Percentiles rank a stretch among this genome's conserved stretches.
Conservation (phyloP, 1,140 invertebrate species). For the Apolygus lucorum region DNA sequence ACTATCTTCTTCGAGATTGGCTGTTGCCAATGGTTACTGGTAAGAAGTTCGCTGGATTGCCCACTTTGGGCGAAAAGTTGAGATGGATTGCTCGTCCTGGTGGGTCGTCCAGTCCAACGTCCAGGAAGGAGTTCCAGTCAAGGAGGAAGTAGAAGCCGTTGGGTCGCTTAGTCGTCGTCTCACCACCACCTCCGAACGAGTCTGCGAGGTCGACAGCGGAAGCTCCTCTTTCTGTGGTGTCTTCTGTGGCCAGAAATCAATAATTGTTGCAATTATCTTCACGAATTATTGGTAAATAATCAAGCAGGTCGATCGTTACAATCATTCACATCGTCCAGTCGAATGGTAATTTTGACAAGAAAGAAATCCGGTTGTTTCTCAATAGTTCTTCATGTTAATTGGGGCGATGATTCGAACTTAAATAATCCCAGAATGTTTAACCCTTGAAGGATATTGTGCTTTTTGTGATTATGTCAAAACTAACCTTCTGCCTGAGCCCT, state of each 20-base stretch:
- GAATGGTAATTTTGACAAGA: no score
- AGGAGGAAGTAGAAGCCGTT: constrained; percentile 73
- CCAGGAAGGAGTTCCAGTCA: constrained; percentile 75
- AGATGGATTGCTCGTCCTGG: constrained; percentile 59
- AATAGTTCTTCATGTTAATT: no score
- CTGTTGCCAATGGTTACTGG: constrained; percentile 47
- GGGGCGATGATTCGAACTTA: no score
- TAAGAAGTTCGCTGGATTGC: constrained; percentile 64
- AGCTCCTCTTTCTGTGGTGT: constrained; percentile 31
- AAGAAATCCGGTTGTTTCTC: no score
- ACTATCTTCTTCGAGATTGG: neutral
- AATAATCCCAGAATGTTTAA: no score
- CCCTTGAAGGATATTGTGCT: no score
- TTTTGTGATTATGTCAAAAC: no score
- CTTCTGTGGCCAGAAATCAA: constrained; percentile 8
- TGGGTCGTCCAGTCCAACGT: constrained; percentile 66
- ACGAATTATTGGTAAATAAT: no score
- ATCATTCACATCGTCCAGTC: no score
- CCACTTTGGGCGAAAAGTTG: constrained; percentile 65
- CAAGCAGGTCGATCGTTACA: no score
- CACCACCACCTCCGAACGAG: constrained; percentile 58
- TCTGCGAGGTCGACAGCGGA: constrained; percentile 59
- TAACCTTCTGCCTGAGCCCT: no score
- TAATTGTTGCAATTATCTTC: no score
- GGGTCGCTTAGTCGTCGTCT: constrained; percentile 45